phyloP scores from a whole-genome alignment of 1,140 invertebrate genomes.

The Neodiprion lecontei region DNA sequence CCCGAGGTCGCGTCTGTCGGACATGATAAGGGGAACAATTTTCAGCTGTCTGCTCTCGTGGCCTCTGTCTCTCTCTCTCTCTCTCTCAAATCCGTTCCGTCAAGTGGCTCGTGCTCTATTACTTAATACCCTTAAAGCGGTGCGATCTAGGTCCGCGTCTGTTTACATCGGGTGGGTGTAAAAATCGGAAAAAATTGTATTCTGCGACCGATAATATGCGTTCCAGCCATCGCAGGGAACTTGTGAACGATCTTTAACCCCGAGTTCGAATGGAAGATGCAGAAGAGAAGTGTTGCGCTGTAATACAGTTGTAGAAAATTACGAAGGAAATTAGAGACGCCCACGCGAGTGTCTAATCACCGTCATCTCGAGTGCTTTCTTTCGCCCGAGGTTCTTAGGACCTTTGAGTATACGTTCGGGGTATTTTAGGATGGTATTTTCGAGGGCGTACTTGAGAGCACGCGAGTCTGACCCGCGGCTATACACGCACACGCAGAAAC shows the following conservation, averaged over 20 bases:
- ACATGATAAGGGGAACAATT: not conserved
- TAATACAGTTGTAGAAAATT: too few relatives aligned
- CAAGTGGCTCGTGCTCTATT: not conserved
- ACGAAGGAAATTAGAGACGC: too few relatives aligned
- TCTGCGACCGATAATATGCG: not conserved
- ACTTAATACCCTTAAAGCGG: too few relatives aligned
- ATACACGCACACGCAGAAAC: not conserved
- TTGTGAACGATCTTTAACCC: too few relatives aligned
- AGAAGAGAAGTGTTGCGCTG: too few relatives aligned
- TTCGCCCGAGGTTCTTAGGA: not conserved
- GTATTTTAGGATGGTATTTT: slow-evolving; percentile 5
- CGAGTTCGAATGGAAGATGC: too few relatives aligned
- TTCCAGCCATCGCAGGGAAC: not conserved
- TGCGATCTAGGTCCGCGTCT: too few relatives aligned
- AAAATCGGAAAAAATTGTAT: not conserved
- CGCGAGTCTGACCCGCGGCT: too few relatives aligned
- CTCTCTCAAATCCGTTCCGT: not conserved
- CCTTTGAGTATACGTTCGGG: not conserved
- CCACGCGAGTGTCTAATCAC: too few relatives aligned
- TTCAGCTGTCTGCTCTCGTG: not conserved
- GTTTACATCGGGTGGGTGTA: not conserved
- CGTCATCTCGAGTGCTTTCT: not conserved
- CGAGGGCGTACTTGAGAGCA: not conserved
- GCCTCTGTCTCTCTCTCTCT: not conserved
- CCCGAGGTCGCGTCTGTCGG: not conserved